Percentiles rank a stretch among this genome's conserved stretches.
Evolutionary conservation across 2,113 vertebrate genomes (phyloP).

Genomic region (Pipra filicauda): DNA sequence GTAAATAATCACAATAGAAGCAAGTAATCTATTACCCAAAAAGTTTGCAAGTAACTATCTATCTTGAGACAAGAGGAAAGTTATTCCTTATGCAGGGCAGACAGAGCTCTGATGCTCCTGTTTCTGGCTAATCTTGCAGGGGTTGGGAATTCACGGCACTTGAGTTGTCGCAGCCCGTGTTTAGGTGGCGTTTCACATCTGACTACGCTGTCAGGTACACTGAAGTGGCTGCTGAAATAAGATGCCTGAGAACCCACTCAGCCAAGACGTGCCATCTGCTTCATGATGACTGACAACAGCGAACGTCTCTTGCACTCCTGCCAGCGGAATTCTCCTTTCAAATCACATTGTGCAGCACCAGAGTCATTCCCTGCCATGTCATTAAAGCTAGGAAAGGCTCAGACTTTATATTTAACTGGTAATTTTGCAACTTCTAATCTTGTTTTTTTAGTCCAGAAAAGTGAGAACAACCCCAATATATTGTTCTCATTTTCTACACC

Average conservation of each 20-base stretch:
- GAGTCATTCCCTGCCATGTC: not conserved
- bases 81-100: not conserved
- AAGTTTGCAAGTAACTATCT: not conserved
- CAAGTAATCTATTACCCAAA: not conserved
- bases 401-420: not conserved
- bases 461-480: not conserved
- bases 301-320: not conserved
- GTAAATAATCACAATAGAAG: not conserved
- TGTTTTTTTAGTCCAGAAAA: not conserved
- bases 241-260: not conserved
- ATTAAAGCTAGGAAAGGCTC: not conserved
- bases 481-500: not conserved
- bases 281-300: not conserved
- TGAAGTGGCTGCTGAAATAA: not conserved
- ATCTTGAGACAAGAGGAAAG: not conserved
- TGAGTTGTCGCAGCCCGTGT: not conserved
- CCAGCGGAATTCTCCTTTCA: not conserved
- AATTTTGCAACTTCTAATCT: not conserved
- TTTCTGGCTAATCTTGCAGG: not conserved
- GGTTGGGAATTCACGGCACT: not conserved
- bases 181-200: not conserved
- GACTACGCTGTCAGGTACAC: not conserved
- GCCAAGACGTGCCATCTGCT: conserved; percentile 36
- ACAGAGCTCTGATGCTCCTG: not conserved
- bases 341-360: not conserved